A percentile compares a stretch with the other conserved stretches of the same genome.
Evolutionary conservation across 2,797 vertebrate genomes (phyloP).

Genomic region (Chaetophractus vellerosus): DNA sequence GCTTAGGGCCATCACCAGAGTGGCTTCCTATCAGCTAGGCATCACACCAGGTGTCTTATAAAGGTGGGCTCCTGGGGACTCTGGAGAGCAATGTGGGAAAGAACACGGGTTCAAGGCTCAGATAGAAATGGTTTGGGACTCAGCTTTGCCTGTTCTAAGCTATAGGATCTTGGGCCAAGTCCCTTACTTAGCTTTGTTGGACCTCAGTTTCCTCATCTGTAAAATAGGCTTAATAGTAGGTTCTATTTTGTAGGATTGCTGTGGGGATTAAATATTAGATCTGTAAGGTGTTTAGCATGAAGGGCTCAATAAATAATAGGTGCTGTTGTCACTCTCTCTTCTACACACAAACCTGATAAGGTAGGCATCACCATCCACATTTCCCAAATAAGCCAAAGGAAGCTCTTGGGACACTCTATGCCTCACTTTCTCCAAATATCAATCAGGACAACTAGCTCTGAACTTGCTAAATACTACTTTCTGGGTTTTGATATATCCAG

Average conservation of each 20-base stretch:
- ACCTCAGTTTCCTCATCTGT: background rate
- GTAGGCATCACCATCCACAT: background rate
- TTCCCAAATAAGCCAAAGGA: background rate
- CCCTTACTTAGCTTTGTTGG: background rate
- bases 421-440: background rate
- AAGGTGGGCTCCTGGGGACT: fast-evolving
- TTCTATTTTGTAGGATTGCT: background rate
- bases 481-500: background rate
- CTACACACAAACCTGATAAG: background rate
- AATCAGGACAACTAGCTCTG: background rate
- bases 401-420: background rate
- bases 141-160: background rate
- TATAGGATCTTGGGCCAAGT: background rate
- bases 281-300: background rate
- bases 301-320: background rate
- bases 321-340: no score
- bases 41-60: fast-evolving
- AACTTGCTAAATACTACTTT: background rate
- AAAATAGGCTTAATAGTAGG: background rate
- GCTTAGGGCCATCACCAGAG: background rate
- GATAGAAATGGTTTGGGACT: background rate
- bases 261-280: background rate
- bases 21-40: fast-evolving
- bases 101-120: fast-evolving
- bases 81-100: background rate